Percentiles rank a stretch among this genome's conserved stretches.
These are phyloP conservation scores for Liposcelis brunnea DNA, from an alignment of 2,888 invertebrate species.

Conservation along the genomic window DNA sequence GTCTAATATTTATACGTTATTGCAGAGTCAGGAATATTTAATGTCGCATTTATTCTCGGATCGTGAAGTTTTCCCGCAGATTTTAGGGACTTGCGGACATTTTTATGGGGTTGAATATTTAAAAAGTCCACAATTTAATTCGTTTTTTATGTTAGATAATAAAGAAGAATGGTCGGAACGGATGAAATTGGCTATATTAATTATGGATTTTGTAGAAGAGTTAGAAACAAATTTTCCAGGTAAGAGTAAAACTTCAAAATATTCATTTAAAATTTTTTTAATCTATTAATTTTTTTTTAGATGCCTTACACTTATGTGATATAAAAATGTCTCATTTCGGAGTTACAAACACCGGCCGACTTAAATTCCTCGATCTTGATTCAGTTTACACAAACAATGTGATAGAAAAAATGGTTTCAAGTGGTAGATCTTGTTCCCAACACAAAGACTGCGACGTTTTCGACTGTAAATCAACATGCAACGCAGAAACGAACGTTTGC, in stretches of 20 bases:
- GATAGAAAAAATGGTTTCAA: conserved; percentile 30
- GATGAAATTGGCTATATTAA: conserved; percentile 36
- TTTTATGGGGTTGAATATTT: conserved; percentile 48
- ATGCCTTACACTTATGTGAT: conserved; percentile 49
- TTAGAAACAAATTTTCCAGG: conserved; percentile 35
- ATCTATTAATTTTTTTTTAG: conserved; percentile 17
- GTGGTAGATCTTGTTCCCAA: conserved; percentile 30
- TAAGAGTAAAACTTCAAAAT: no score
- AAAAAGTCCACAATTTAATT: conserved; percentile 19
- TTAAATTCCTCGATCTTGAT: conserved; percentile 46
- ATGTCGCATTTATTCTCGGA: conserved; percentile 39
- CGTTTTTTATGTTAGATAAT: conserved; percentile 7
- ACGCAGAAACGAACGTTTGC: conserved; percentile 33
- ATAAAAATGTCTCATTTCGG: conserved; percentile 50
- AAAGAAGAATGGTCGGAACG: conserved; percentile 38
- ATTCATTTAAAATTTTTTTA: no score
- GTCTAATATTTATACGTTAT: conserved; percentile 21
- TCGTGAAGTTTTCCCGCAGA: conserved; percentile 42
- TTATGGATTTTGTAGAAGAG: conserved; percentile 40
- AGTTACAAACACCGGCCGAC: conserved; percentile 30
- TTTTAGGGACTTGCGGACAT: conserved; percentile 47
- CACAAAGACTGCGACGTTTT: conserved; percentile 49
- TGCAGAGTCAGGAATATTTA: conserved; percentile 50
- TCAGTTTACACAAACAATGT: conserved; percentile 39
- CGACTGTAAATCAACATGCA: conserved; percentile 46